Base-by-base conservation (phyloP, 1,140 invertebrate species). In the Nylanderia fulva region DNA sequence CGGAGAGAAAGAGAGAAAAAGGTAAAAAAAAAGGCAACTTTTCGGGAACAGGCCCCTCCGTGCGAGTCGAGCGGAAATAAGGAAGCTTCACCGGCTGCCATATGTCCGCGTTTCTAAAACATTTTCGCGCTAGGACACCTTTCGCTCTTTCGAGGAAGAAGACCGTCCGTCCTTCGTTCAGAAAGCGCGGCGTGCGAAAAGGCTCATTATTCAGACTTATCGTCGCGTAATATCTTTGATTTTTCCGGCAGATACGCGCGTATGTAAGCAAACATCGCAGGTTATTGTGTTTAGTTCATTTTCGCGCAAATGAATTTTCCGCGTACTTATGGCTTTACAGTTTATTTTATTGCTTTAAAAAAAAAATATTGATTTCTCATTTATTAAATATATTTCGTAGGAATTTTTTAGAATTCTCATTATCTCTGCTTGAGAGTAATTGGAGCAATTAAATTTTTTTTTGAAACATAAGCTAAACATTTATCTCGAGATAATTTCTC, bases 21-120 rank as follows among this genome's bases (percentile, higher is more conserved):
- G 61, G 24, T 66, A 54, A 52, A 56, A 64, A n/a, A 86, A 84
- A 76, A 24, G 56, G 54, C 27, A 86, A 91, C 88, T 86, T 80
- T 91, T 87, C 80, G 60, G 48, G 60, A 88, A 83, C 29, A 52
- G 48, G 61, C 36, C 42, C 74, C 61, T 77, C 24, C 52, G 36
- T 29, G 61, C 66, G 80, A 83, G 84, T 68, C 64, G 45, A 84
- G 84, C 76, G 86, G 76, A 82, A 86, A n/a, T n/a, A n/a, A 69
- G 56, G 71, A 87, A 79, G 52, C 33, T 21, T 71, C 58, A 56
- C 85, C 85, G 83, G 88, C 61, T 74, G 79, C 88, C 88, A 90
- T 88, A 90, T 90, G 88, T 79, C 79, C 83, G 52, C 54, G 42
- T 82, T 54, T 82, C 75, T 61, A 29, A 42, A 42, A n/a, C 64